These are phyloP conservation scores for Ephialtes manifestator DNA, from an alignment of 2,888 invertebrate species.

Conservation along the genomic window DNA sequence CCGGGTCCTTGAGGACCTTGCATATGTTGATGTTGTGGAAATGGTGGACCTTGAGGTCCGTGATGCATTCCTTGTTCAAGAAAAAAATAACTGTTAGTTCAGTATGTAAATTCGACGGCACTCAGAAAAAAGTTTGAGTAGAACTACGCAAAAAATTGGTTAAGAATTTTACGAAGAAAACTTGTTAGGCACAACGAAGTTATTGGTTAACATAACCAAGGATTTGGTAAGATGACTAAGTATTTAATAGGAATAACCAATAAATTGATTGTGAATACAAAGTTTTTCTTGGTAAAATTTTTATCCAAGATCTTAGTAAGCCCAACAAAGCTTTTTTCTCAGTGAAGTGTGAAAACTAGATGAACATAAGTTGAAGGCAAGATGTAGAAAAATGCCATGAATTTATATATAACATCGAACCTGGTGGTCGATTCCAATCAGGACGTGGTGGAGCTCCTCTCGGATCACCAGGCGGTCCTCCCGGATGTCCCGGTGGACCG, in stretches of 20 bases:
- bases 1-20: constrained; percentile 90
- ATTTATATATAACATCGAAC: constrained; percentile 76
- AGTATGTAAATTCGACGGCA: constrained; percentile 25
- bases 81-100: constrained; percentile 3
- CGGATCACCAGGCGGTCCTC: constrained; percentile 89
- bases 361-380: too few relatives aligned
- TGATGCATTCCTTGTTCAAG: constrained; percentile 88
- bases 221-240: too few relatives aligned
- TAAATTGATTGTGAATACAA: too few relatives aligned
- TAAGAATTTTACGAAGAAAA: too few relatives aligned
- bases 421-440: constrained; percentile 92
- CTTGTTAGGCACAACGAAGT: too few relatives aligned
- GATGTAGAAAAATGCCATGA: neutral
- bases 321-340: too few relatives aligned
- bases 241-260: too few relatives aligned
- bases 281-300: too few relatives aligned
- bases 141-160: too few relatives aligned
- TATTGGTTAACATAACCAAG: too few relatives aligned
- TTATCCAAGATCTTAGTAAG: too few relatives aligned
- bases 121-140: too few relatives aligned
- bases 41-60: constrained; percentile 88
- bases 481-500: constrained; percentile 87
- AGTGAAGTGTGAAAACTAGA: neutral
- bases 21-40: constrained; percentile 87
- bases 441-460: constrained; percentile 88